Conservation (phyloP, 2,113 vertebrate species). For the Pedetes capensis region DNA sequence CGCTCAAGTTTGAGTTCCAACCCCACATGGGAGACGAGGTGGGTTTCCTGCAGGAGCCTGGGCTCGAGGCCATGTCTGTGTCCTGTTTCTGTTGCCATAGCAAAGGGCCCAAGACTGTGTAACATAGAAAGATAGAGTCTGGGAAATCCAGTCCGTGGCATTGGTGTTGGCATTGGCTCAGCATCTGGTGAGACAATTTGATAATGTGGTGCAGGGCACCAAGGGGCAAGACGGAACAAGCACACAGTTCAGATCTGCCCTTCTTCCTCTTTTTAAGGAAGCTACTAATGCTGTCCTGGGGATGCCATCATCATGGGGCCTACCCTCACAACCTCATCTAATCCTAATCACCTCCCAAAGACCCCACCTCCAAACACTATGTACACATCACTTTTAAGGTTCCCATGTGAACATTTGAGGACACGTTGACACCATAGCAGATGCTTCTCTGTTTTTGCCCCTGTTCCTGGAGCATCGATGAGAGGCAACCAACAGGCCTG, state of each 20-base stretch:
- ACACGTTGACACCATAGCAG: neutral
- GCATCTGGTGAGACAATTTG: neutral
- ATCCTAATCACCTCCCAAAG: neutral
- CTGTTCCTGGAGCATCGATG: neutral
- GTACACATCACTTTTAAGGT: neutral
- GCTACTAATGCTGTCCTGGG: too few species aligned
- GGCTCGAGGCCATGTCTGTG: neutral
- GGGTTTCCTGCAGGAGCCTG: neutral
- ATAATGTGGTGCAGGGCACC: neutral
- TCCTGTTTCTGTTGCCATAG: too few species aligned
- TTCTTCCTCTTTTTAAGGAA: neutral
- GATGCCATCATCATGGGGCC: neutral
- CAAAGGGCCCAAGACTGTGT: neutral
- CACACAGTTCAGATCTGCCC: too few species aligned
- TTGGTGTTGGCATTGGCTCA: neutral
- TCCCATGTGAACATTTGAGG: neutral
- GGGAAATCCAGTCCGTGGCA: neutral
- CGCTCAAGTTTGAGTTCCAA: conserved; percentile 97
- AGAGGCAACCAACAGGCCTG: neutral
- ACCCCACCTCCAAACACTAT: neutral
- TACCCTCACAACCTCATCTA: neutral
- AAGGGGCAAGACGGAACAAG: neutral
- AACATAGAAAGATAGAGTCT: neutral
- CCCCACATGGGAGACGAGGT: conserved; percentile 99
- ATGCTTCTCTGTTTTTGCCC: neutral